Percentiles rank a stretch among this genome's conserved stretches.
Evolutionary conservation across 2,797 vertebrate species (phyloP).

Genomic region (Novumbra hubbsi): DNA sequence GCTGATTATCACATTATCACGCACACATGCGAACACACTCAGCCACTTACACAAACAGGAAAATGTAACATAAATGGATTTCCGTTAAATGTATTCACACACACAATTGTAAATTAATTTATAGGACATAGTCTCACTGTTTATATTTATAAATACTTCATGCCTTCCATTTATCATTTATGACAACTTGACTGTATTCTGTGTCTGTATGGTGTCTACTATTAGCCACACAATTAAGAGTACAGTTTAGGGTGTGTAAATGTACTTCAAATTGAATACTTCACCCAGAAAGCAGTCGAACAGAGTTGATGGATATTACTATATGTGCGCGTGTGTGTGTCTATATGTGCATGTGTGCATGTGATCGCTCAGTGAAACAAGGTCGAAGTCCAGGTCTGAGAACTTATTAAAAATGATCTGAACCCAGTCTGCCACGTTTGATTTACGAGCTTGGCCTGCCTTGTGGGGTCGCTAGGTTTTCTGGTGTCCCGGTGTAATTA

Average conservation of each 20-base stretch:
- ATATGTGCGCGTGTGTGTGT: background rate
- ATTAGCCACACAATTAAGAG: too few species aligned
- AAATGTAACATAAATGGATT: too few species aligned
- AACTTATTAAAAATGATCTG: constrained; percentile 29
- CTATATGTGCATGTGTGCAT: constrained; percentile 9
- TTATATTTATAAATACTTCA: too few species aligned
- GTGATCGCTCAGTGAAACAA: constrained; percentile 56
- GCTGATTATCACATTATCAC: background rate
- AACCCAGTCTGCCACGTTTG: constrained; percentile 44
- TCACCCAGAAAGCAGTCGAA: constrained; percentile 12
- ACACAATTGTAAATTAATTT: background rate
- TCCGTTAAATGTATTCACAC: background rate
- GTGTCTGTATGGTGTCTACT: too few species aligned
- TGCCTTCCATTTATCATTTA: too few species aligned
- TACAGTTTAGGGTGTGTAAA: too few species aligned
- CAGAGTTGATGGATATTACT: constrained; percentile 44
- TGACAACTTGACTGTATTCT: too few species aligned
- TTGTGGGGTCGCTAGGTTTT: constrained; percentile 30
- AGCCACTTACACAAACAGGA: background rate
- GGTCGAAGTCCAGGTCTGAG: constrained; percentile 42
- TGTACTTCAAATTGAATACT: constrained; percentile 30
- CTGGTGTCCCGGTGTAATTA: constrained; percentile 46
- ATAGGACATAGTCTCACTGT: constrained; percentile 7
- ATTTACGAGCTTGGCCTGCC: constrained; percentile 59
- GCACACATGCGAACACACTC: constrained; percentile 6